Conservation (phyloP, 2,888 invertebrate genomes). For the Theretra japonica region DNA sequence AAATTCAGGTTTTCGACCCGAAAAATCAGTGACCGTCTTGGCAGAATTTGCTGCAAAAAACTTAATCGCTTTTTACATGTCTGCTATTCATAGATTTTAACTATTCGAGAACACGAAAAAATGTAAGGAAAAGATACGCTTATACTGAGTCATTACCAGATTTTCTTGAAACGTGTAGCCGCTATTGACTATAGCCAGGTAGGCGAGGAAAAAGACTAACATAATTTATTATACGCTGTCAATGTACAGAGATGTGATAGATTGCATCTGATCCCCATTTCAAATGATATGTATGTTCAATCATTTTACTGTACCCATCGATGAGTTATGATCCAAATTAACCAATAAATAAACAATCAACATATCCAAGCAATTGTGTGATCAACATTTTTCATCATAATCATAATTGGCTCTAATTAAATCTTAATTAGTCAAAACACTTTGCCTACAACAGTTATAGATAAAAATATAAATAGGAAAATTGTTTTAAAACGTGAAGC, state of each 20-base stretch:
- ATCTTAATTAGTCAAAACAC: too few species aligned
- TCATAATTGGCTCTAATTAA: too few species aligned
- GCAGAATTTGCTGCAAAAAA: conserved; percentile 57
- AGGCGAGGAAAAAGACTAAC: conserved; percentile 7
- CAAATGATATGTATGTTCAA: neutral
- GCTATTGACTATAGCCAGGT: neutral
- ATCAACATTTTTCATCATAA: too few species aligned
- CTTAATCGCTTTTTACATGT: conserved; percentile 58
- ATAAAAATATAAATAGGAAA: too few species aligned
- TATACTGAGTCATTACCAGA: conserved; percentile 24
- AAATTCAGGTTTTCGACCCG: conserved; percentile 61
- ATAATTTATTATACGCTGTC: conserved; percentile 2
- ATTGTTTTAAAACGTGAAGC: too few species aligned
- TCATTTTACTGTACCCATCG: conserved; percentile 3
- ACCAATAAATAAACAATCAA: neutral
- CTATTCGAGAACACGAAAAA: conserved; percentile 33
- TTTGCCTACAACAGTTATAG: too few species aligned
- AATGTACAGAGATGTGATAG: neutral
- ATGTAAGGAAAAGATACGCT: conserved; percentile 31
- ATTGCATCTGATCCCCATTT: neutral
- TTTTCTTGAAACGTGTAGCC: conserved; percentile 16
- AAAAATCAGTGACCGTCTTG: conserved; percentile 52
- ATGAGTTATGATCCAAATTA: neutral
- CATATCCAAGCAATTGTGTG: too few species aligned
- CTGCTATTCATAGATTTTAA: conserved; percentile 45